Evolutionary conservation across 2,888 invertebrate genomes (phyloP).

Genomic region (Dicycla oo): DNA sequence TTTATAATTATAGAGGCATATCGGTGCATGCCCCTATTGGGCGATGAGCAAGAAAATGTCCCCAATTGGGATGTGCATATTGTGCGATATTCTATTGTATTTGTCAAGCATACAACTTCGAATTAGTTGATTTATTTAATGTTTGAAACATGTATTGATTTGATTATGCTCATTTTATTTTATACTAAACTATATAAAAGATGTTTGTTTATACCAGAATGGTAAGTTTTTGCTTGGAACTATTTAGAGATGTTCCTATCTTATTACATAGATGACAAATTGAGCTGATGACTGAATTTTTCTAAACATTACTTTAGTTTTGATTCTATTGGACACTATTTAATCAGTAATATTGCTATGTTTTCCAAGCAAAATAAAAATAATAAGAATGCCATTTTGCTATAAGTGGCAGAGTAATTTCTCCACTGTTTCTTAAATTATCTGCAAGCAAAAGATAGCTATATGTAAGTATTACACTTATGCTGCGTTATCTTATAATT

Average conservation of each 20-base stretch:
- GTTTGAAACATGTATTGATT: constrained; percentile 11
- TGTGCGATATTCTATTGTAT: constrained; percentile 78
- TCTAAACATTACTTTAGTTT: background rate
- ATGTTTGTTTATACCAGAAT: constrained; percentile 1
- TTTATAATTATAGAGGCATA: constrained; percentile 80
- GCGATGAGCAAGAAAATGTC: constrained; percentile 77
- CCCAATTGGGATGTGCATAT: constrained; percentile 84
- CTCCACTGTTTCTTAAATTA: background rate
- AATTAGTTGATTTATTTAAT: constrained; percentile 4
- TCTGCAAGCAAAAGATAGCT: background rate
- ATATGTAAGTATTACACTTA: background rate
- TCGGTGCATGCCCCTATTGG: constrained; percentile 84
- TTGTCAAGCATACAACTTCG: constrained; percentile 55
- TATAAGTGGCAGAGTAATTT: background rate
- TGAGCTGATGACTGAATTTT: constrained; percentile 18
- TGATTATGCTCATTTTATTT: constrained; percentile 1
- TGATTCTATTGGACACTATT: background rate
- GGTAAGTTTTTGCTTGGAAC: constrained; percentile 23
- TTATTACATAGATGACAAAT: constrained; percentile 25
- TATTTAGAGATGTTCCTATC: constrained; percentile 12
- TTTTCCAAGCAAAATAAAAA: constrained; percentile 17
- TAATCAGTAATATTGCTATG: background rate
- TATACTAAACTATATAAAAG: constrained; percentile 6
- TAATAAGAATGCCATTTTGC: background rate
- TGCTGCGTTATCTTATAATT: too few species aligned